Base-by-base conservation (phyloP, 2,113 vertebrate genomes). In the Sander lucioperca region DNA sequence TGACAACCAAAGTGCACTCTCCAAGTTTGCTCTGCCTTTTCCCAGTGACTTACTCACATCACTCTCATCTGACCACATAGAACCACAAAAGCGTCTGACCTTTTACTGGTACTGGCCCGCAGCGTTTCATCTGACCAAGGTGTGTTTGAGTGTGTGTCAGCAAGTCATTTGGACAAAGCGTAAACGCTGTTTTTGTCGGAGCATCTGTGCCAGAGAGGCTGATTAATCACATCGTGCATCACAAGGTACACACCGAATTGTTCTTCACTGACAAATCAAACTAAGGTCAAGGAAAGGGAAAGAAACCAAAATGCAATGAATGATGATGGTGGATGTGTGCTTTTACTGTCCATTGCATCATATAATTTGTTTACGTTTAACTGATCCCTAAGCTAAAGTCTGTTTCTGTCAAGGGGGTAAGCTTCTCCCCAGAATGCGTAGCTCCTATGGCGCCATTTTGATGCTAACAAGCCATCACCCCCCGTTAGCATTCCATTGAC, bases 181-280 rank as follows among this genome's bases (percentile, higher is more conserved):
- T 36, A 33, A 76, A 58, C 54, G 72, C 36, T 61, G 27, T 77
- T 82, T 86, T 80, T 66, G 69, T 76, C n/a, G 1, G 36, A 30
- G 21, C 30, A 6, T 43, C 39, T 27, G 19, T 10, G 62, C 2
- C 25, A 77, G 25, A 74, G 64, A 54, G 21, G 65, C 39, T 70
- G 84, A 80, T 77, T 80, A 80, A 82, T 84, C 75, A 67, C 74
- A 71, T 15, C 12, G 39, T 53, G 86, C 3, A 21, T 87, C 89
- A 83, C 71, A 74, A n/a, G 83, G 59, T 77, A 80, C 59, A 78
- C 47, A 59, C 76, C 66, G 5, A 79, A 48, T 14, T 39, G 23
- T 33, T 76, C 7, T n/a, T 74, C 13, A 5, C 66, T 57, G 61
- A 56, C 63, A 62, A 48, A 77, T 30, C 27, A 57, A 62, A 70